These are phyloP conservation scores for Hirudo medicinalis DNA, from an alignment of 1,140 invertebrate species.

Conservation along the genomic window DNA sequence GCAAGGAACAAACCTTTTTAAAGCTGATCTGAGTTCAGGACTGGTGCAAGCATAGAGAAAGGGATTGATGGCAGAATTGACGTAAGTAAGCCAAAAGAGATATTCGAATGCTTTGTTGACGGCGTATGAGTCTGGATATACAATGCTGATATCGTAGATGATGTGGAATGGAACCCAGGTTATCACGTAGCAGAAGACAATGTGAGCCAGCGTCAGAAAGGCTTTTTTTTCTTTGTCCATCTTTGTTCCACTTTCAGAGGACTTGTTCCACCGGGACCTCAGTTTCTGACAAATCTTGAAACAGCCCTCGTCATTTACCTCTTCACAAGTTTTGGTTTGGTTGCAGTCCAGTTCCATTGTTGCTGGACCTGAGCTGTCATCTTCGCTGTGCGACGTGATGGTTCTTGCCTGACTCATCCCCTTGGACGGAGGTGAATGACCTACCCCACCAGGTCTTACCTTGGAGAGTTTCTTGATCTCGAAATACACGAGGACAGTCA, in stretches of 20 bases:
- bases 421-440: background rate
- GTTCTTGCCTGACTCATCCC: background rate
- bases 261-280: background rate
- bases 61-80: conserved; percentile 37
- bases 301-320: background rate
- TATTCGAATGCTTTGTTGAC: conserved; percentile 25
- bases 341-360: background rate
- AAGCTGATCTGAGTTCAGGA: conserved; percentile 29
- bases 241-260: conserved; percentile 1
- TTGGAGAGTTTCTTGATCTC: conserved; percentile 28
- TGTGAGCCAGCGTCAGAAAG: conserved; percentile 32
- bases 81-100: conserved; percentile 35
- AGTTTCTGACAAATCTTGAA: no score
- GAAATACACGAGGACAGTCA: conserved; percentile 32
- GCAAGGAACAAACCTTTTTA: conserved; percentile 27
- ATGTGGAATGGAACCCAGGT: conserved; percentile 36
- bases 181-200: conserved; percentile 30
- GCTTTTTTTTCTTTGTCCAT: conserved; percentile 25
- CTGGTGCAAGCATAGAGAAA: conserved; percentile 36
- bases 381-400: background rate
- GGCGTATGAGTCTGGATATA: conserved; percentile 28
- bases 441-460: background rate
- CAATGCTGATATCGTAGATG: conserved; percentile 31
- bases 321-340: background rate
- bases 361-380: background rate